Conservation (phyloP, 2,113 vertebrate species). For the Pan paniscus region DNA sequence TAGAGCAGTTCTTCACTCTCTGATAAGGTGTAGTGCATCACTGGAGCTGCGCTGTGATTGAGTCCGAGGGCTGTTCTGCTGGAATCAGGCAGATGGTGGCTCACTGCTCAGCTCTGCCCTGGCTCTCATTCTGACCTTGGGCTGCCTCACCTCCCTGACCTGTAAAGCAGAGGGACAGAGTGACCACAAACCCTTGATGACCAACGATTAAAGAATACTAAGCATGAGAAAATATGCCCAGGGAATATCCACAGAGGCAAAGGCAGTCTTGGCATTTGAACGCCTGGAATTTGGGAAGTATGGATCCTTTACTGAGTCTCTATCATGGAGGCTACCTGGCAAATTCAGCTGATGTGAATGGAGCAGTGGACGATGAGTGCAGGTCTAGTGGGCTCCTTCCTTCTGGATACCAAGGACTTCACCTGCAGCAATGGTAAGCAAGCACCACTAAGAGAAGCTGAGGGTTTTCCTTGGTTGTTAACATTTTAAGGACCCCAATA, state of each 20-base stretch:
- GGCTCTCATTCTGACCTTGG: background rate
- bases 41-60: fast-evolving
- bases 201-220: background rate
- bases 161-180: background rate
- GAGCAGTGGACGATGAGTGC: fast-evolving
- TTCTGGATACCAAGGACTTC: background rate
- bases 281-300: background rate
- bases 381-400: fast-evolving
- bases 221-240: background rate
- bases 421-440: background rate
- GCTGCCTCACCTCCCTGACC: background rate
- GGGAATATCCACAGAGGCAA: background rate
- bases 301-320: background rate
- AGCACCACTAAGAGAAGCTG: background rate
- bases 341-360: fast-evolving
- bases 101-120: fast-evolving
- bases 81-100: background rate
- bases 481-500: background rate
- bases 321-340: background rate
- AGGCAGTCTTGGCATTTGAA: background rate
- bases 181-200: background rate
- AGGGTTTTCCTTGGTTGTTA: background rate
- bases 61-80: fast-evolving
- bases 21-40: background rate
- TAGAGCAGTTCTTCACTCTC: background rate